Base-by-base conservation (phyloP, 2,113 vertebrate species). In the Hyperoodon ampullatus region DNA sequence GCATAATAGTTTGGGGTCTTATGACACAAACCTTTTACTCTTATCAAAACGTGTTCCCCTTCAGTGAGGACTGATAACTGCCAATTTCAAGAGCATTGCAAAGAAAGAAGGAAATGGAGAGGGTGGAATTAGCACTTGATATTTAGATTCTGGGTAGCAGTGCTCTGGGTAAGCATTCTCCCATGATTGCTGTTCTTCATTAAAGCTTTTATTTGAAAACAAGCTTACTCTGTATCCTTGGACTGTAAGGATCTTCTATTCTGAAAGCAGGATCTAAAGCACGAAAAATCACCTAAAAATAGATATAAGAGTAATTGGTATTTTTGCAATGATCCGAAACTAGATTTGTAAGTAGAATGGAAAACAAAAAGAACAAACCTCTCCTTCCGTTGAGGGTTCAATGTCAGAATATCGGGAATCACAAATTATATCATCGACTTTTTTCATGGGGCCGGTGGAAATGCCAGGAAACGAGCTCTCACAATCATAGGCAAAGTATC, bases 371-470 rank as follows among this genome's bases (percentile, higher is more conserved):
- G 28, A 50, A 18, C 0, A 24, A 4, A 99, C 99, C 99, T 99
- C 99, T 98, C 99, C 99, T 90, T 99, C 99, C 0, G 99, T 99
- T 75, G 99, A 99, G 42, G 99, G 99, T 81, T 99, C 99, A 11
- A 99, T 99, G 97, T 99, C 99, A 0, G 99, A 99, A 97, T 99
- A 99, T 14, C 99, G 99, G 0, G 99, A 99, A 98, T 99, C 99
- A 94, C 99, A 99, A 95, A 99, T 99, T 30, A 99, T 98, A 89
- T 99, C 99, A 78, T 99, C 99, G 0, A 99, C 99, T 97, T 99
- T 99, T 98, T 99, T 99, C 99, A 99, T 99, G 33, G 99, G 99
- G 93, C 99, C 99, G 0, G 97, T 98, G 74, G 99, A 99, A 72
- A 99, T 90, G 2, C 98, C 98, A 0, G 99, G 99, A 98, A 99